Evolutionary conservation across 2,113 vertebrate species (phyloP), one percentile per base, ranked within the genome.

Genomic region (Fulmarus glacialis): DNA sequence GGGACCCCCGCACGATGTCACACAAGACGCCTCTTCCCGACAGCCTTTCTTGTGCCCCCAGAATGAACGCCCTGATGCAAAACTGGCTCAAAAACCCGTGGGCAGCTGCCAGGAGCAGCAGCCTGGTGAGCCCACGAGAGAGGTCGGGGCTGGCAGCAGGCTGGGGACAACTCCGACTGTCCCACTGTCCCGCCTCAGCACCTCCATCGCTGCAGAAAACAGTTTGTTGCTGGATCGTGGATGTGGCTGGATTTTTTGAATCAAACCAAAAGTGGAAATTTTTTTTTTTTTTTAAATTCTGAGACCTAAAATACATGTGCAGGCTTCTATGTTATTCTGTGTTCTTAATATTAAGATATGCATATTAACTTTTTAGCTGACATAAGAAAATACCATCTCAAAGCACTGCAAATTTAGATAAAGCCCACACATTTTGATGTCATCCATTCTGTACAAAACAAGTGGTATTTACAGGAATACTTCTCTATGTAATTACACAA

Each of bases 401-500:
- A 96, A 97, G 97, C 95, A 63, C 93, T 93, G 96, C 85, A 85
- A 96, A 98, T 94, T 87, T 95, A 94, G 93, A 93, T 66, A 79
- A 77, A 84, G 81, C 96, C 90, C 96, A 91, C 87, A 90, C 93
- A 87, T 96, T 77, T 96, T 96, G 94, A 90, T 95, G 94, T 91
- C 93, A 82, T 60, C 95, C 95, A 83, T 98, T 98, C 95, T 93
- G 94, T 70, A 90, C 84, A 72, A 87, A 98, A 98, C 97, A 98
- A 98, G 97, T 24, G 97, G 97, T 97, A 98, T 98, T 98, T 97
- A 97, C 97, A 97, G 97, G 96, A 97, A 93, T 85, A 85, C 96
- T 98, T 96, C 97, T 97, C 97, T 75, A 75, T 97, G 94, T 97
- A 98, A 98, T 98, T 98, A 98, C 97, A 96, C 97, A 98, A 98